phyloP scores from a whole-genome alignment of 1,140 invertebrate species.

The Drosophila orena region DNA sequence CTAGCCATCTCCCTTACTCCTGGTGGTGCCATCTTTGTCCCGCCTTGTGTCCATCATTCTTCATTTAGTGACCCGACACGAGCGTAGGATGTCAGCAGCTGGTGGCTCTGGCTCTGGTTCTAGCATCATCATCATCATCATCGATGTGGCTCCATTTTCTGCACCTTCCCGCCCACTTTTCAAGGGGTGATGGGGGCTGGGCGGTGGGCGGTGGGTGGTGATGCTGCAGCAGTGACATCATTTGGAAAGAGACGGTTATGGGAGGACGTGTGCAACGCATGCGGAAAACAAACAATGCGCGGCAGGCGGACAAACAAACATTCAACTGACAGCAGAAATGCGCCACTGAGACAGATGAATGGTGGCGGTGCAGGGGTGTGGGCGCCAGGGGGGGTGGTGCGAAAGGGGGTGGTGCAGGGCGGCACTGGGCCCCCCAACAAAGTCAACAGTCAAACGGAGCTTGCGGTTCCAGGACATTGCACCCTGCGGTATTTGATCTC shows the following conservation, averaged over 20 bases:
- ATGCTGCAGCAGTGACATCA: neutral
- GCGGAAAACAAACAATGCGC: slow-evolving; percentile 76
- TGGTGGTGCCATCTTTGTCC: slow-evolving; percentile 7
- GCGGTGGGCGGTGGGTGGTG: neutral
- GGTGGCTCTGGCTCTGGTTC: slow-evolving; percentile 38
- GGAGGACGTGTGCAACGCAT: slow-evolving; percentile 54
- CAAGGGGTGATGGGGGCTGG: neutral
- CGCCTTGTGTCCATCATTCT: slow-evolving; percentile 70
- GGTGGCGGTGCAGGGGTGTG: slow-evolving; percentile 22
- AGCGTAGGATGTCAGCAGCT: slow-evolving; percentile 73
- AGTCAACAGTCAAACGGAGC: slow-evolving; percentile 72
- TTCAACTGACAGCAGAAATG: slow-evolving; percentile 57
- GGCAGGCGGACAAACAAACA: slow-evolving; percentile 74
- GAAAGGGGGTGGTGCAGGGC: slow-evolving; percentile 16
- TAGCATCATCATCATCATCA: slow-evolving; percentile 59
- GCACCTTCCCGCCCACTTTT: slow-evolving; percentile 8
- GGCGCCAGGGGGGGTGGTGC: slow-evolving; percentile 3
- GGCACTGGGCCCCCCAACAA: neutral
- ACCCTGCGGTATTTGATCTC: slow-evolving; percentile 54
- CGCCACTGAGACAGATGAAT: slow-evolving; percentile 51
- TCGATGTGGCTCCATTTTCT: slow-evolving; percentile 62
- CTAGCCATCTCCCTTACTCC: neutral
- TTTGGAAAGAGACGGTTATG: neutral
- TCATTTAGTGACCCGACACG: slow-evolving; percentile 78
- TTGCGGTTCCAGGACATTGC: slow-evolving; percentile 69